These are phyloP conservation scores for Cecidostiba fungosa DNA, from an alignment of 2,888 invertebrate genomes.

Conservation along the genomic window DNA sequence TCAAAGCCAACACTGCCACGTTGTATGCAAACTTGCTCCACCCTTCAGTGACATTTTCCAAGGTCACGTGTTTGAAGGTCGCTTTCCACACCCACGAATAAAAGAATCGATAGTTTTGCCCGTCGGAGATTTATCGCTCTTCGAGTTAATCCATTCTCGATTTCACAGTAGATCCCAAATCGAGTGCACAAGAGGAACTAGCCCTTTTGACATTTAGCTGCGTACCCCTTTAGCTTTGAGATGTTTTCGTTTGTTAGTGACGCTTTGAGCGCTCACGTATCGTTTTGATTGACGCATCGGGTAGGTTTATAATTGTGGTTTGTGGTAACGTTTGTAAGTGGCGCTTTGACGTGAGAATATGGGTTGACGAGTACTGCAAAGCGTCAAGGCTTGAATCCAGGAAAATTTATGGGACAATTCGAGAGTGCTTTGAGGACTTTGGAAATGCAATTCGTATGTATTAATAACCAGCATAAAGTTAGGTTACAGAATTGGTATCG, in stretches of 20 bases:
- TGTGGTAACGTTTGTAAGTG: background rate
- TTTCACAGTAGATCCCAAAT: slow-evolving; percentile 5
- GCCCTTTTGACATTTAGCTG: slow-evolving; percentile 30
- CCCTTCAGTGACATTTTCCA: background rate
- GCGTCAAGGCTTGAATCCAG: background rate
- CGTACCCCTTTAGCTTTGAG: slow-evolving; percentile 8
- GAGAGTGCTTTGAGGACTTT: background rate
- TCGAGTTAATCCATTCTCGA: background rate
- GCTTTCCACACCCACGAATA: background rate
- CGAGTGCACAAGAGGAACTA: background rate
- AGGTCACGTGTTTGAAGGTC: background rate
- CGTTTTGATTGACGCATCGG: background rate
- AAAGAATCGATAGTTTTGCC: background rate
- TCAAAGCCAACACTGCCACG: background rate
- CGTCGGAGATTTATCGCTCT: slow-evolving; percentile 11
- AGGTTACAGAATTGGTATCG: background rate
- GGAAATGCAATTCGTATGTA: background rate
- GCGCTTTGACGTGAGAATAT: background rate
- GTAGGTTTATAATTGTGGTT: background rate
- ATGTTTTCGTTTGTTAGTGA: background rate
- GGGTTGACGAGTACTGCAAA: background rate
- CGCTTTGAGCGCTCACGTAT: background rate
- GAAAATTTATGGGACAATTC: background rate
- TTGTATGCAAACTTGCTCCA: background rate
- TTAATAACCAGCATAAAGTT: background rate